These are phyloP conservation scores for Laticauda laticaudata DNA, from an alignment of 2,113 vertebrate genomes.

Conservation along the genomic window DNA sequence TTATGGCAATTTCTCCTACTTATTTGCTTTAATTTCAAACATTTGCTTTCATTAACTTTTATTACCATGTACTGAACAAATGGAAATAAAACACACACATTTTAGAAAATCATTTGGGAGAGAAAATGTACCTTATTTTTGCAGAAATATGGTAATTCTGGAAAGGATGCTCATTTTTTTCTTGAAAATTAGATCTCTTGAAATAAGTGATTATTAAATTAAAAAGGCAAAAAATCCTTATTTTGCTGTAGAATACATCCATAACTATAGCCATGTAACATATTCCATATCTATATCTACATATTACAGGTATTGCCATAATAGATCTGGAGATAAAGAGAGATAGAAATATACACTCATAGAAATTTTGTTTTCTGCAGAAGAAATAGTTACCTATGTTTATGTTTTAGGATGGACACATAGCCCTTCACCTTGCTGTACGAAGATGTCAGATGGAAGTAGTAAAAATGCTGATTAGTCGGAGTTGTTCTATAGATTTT, in stretches of 20 bases:
- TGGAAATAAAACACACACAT: not conserved
- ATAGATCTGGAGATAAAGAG: not conserved
- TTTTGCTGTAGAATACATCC: not conserved
- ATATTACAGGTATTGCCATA: not conserved
- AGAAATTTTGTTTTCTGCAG: not conserved
- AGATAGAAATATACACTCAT: not conserved
- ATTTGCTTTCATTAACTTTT: not conserved
- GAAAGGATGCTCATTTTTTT: not conserved
- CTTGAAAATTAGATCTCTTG: not conserved
- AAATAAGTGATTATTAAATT: not conserved
- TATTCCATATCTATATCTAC: not conserved
- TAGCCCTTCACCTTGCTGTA: conserved; percentile 92
- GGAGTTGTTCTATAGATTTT: conserved; percentile 81
- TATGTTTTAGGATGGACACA: conserved; percentile 86
- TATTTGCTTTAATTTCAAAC: not conserved
- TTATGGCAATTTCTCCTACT: not conserved
- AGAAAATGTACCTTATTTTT: not conserved
- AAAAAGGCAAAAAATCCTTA: not conserved
- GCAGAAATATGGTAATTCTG: not conserved
- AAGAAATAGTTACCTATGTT: not conserved
- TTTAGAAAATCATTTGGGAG: not conserved
- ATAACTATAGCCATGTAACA: not conserved
- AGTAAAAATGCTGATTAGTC: conserved; percentile 84
- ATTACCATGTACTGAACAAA: not conserved
- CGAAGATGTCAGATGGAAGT: conserved; percentile 94